Evolutionary conservation across 35 echinoderm and acorn worm species (phyloP).

Genomic region (Apostichopus parvimensis): DNA sequence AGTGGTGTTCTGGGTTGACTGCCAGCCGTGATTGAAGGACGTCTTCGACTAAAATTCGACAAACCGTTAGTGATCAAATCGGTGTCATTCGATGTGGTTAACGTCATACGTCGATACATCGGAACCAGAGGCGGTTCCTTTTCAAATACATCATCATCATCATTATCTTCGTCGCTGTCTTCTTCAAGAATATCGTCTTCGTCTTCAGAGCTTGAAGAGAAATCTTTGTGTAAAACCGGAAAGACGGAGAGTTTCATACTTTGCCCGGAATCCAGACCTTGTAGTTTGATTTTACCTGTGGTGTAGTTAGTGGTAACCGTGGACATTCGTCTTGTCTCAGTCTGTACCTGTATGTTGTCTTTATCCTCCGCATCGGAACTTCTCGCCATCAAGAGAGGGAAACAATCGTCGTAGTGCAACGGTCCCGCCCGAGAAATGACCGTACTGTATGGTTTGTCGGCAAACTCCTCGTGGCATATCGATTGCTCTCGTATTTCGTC

Average conservation of each 20-base stretch:
- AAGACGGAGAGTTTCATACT: slow-evolving; percentile 62
- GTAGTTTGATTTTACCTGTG: slow-evolving; percentile 62
- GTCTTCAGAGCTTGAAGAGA: slow-evolving; percentile 50
- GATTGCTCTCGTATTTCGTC: slow-evolving; percentile 16
- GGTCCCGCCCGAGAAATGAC: slow-evolving; percentile 25
- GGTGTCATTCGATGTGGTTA: background rate
- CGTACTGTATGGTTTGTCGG: slow-evolving; percentile 79
- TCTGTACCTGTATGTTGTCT: slow-evolving; percentile 73
- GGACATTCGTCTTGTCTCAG: slow-evolving; percentile 76
- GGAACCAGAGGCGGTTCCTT: background rate
- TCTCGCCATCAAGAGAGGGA: slow-evolving; percentile 74
- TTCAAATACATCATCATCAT: background rate
- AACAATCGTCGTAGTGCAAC: slow-evolving; percentile 56
- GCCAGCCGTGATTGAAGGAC: background rate
- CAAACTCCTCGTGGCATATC: slow-evolving; percentile 53
- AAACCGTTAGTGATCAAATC: too few species aligned
- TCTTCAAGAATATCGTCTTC: background rate
- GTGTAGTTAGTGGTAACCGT: slow-evolving; percentile 71
- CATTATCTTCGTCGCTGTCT: too few species aligned
- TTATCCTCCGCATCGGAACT: slow-evolving; percentile 77
- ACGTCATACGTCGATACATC: slow-evolving; percentile 12
- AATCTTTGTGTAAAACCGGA: slow-evolving; percentile 61
- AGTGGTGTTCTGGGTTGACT: background rate
- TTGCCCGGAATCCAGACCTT: background rate
- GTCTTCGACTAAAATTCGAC: background rate